Percentiles rank a stretch among this genome's conserved stretches.
phyloP scores from a whole-genome alignment of 2,797 vertebrate genomes.

The Acrossocheilus wenchowensis region DNA sequence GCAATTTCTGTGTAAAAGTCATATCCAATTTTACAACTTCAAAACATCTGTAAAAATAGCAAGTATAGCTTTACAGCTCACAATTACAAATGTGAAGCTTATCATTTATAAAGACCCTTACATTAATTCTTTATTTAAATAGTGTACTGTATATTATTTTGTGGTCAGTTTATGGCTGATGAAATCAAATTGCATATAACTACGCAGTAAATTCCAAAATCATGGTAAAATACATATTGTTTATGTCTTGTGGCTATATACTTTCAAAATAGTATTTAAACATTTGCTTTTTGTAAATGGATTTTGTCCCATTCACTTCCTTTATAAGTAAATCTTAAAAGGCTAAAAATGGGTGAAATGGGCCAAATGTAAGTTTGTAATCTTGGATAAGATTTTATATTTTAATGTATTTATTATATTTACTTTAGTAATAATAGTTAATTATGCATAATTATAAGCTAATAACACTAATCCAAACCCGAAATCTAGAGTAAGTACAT shows the following conservation, averaged over 20 bases:
- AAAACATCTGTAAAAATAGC: neutral
- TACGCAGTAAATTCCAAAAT: neutral
- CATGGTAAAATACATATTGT: neutral
- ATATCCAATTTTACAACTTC: neutral
- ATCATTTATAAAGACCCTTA: neutral
- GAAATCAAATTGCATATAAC: neutral
- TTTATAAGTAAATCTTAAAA: neutral
- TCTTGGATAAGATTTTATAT: neutral
- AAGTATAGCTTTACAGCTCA: neutral
- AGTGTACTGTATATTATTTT: neutral
- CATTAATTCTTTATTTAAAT: neutral
- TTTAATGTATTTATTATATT: neutral
- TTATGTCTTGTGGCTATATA: conserved; percentile 5
- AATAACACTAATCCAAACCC: neutral
- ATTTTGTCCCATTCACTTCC: neutral
- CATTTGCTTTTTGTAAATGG: neutral
- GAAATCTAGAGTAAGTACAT: neutral
- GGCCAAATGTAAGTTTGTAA: neutral
- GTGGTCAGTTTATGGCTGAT: neutral
- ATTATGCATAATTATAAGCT: neutral
- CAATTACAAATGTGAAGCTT: neutral
- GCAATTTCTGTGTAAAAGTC: neutral
- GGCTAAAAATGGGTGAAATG: neutral
- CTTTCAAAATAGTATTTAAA: neutral
- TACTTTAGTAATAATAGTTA: neutral